phyloP scores from a whole-genome alignment of 2,888 invertebrate species.

The Sympetrum striolatum region DNA sequence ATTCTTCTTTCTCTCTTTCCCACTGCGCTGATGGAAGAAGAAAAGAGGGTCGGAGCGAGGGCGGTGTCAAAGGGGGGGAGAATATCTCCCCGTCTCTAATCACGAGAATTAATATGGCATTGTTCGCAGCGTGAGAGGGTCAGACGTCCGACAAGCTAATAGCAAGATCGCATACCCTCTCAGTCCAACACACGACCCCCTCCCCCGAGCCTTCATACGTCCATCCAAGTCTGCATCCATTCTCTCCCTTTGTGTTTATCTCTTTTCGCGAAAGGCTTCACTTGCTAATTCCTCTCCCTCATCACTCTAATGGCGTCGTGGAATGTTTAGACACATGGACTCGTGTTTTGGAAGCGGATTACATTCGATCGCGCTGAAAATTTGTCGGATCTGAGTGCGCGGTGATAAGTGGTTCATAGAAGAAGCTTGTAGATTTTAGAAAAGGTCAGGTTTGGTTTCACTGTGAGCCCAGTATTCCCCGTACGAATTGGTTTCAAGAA shows the following conservation, averaged over 20 bases:
- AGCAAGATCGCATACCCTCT: neutral
- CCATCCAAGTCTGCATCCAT: neutral
- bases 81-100: slow-evolving; percentile 43
- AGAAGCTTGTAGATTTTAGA: too few relatives aligned
- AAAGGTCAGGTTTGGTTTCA: too few relatives aligned
- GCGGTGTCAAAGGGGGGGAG: neutral
- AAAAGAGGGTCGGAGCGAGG: neutral
- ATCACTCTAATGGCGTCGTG: too few relatives aligned
- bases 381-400: too few relatives aligned
- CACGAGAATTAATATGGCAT: slow-evolving; percentile 46
- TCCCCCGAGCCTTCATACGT: neutral
- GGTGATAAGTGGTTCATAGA: too few relatives aligned
- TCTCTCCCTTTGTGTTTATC: neutral
- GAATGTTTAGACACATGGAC: too few relatives aligned
- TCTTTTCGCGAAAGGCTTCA: neutral
- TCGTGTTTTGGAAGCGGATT: too few relatives aligned
- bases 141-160: slow-evolving; percentile 37
- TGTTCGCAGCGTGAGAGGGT: slow-evolving; percentile 33
- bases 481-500: too few relatives aligned
- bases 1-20: neutral
- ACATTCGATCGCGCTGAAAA: too few relatives aligned
- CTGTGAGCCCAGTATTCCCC: too few relatives aligned
- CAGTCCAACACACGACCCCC: neutral
- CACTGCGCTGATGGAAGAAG: neutral
- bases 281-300: neutral